phyloP scores from a whole-genome alignment of 2,113 vertebrate genomes.

The Microtus montanus region DNA sequence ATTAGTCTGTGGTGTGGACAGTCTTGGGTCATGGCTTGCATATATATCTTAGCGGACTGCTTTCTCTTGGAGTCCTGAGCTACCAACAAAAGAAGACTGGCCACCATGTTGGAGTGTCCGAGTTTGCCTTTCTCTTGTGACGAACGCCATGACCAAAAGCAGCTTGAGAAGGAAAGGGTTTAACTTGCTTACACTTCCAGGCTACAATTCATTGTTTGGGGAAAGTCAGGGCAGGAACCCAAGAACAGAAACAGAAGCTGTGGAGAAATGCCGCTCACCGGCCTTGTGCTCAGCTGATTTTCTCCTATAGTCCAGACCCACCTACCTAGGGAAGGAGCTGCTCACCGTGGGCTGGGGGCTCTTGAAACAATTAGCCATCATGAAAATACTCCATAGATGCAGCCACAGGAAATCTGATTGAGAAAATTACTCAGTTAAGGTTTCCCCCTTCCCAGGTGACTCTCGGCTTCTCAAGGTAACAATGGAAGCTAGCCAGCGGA shows the following conservation, averaged over 20 bases:
- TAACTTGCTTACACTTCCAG: background rate
- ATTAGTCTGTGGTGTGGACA: background rate
- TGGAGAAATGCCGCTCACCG: background rate
- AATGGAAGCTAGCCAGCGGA: background rate
- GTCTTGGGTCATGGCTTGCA: rapidly evolving
- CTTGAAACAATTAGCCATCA: background rate
- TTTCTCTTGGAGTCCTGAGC: background rate
- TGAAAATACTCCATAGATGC: background rate
- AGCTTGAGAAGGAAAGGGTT: background rate
- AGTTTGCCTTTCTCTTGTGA: background rate
- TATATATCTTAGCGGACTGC: background rate
- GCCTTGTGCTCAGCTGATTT: background rate
- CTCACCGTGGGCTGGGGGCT: background rate
- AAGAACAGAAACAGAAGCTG: background rate
- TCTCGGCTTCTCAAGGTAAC: background rate
- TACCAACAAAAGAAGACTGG: background rate
- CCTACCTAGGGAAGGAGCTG: background rate
- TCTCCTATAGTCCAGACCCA: background rate
- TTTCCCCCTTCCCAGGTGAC: too few species aligned
- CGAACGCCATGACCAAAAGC: background rate
- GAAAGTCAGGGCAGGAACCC: background rate
- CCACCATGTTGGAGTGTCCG: too few species aligned
- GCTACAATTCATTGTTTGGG: background rate
- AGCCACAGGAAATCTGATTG: background rate
- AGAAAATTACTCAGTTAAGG: background rate